Conservation (phyloP, 2,888 invertebrate species). For the Pocota personata region DNA sequence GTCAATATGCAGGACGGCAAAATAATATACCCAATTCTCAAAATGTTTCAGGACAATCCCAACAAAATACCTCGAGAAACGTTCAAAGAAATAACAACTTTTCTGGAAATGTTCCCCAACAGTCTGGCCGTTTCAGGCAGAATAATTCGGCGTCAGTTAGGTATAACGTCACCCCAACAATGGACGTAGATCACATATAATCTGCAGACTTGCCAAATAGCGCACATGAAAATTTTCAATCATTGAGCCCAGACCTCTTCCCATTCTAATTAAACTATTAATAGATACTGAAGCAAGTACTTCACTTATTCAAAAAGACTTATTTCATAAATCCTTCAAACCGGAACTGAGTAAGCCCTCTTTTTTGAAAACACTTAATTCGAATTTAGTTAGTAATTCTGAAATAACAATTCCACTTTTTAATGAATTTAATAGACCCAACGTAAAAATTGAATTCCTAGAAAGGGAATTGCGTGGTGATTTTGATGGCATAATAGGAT, state of each 20-base stretch:
- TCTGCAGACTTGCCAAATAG: neutral
- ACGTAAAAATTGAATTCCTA: no score
- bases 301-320: neutral
- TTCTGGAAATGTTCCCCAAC: neutral
- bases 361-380: neutral
- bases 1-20: no score
- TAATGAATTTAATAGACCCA: no score
- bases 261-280: neutral
- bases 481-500: no score
- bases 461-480: neutral
- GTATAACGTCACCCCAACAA: neutral
- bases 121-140: neutral
- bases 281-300: conserved; percentile 6
- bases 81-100: neutral
- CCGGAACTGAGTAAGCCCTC: conserved; percentile 1
- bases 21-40: neutral
- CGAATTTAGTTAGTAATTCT: neutral
- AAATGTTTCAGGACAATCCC: neutral
- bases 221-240: conserved; percentile 3
- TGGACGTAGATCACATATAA: conserved; percentile 10
- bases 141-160: neutral
- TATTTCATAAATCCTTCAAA: conserved; percentile 11
- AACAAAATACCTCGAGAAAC: neutral
- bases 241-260: neutral
- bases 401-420: no score